Evolutionary conservation across 1,140 invertebrate species (phyloP).

Genomic region (Drosophila cardini): DNA sequence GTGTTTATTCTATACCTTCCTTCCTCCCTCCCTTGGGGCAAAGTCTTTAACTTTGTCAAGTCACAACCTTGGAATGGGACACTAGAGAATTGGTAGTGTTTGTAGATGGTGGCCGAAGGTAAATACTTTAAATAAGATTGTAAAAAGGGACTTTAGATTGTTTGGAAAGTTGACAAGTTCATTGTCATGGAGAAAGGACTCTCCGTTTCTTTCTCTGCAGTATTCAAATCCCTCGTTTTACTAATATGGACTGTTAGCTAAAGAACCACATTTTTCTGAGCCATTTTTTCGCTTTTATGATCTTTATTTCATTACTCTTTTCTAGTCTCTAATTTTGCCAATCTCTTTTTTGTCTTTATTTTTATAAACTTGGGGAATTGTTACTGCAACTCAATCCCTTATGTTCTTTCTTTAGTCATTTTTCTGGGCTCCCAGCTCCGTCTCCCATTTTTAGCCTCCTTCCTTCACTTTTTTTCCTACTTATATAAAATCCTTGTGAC

Average conservation of each 20-base stretch:
- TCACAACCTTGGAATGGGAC: constrained; percentile 15
- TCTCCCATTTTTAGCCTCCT: too few species aligned
- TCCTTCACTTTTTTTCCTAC: too few species aligned
- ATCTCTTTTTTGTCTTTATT: background rate
- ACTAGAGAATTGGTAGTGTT: constrained; percentile 25
- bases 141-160: background rate
- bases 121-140: constrained; percentile 20
- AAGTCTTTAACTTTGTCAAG: constrained; percentile 6
- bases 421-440: too few species aligned
- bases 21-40: constrained; percentile 1
- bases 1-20: too few species aligned
- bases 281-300: background rate
- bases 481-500: background rate
- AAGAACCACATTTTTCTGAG: too few species aligned
- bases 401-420: too few species aligned
- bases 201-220: background rate
- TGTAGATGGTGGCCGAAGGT: constrained; percentile 6
- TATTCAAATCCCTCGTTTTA: too few species aligned
- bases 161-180: background rate
- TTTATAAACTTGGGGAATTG: background rate
- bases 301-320: background rate
- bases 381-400: too few species aligned
- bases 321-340: background rate
- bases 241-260: too few species aligned
- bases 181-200: background rate